Evolutionary conservation across 1,140 invertebrate species (phyloP).

Genomic region (Caenorhabditis latens): DNA sequence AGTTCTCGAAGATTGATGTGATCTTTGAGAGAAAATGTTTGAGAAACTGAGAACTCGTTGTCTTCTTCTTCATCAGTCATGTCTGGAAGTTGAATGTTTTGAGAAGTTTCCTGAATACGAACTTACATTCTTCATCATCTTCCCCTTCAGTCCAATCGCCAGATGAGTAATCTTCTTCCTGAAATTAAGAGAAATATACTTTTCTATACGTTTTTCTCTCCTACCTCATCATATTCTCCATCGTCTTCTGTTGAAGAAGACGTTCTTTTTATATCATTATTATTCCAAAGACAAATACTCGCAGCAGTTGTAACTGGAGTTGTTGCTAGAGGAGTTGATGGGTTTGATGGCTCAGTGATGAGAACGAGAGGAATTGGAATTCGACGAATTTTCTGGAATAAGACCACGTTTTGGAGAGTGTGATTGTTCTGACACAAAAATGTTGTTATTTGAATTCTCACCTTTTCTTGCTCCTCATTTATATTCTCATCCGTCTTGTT

Average conservation of each 20-base stretch:
- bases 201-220: too few species aligned
- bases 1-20: conserved; percentile 26
- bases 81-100: neutral
- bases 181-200: neutral
- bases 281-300: conserved; percentile 34
- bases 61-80: conserved; percentile 8
- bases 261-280: neutral
- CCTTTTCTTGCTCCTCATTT: conserved; percentile 13
- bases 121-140: conserved; percentile 64
- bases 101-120: neutral
- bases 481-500: neutral
- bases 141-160: conserved; percentile 62
- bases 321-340: conserved; percentile 15
- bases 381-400: conserved; percentile 27
- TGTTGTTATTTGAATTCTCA: neutral
- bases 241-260: conserved; percentile 35
- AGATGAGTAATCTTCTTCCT: conserved; percentile 56
- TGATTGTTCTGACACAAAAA: too few species aligned
- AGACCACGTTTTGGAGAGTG: neutral
- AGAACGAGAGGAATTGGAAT: conserved; percentile 26
- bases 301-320: conserved; percentile 39
- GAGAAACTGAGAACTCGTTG: conserved; percentile 13
- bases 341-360: conserved; percentile 36
- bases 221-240: conserved; percentile 17
- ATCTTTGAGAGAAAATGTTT: conserved; percentile 39